phyloP scores from a whole-genome alignment of 2,797 vertebrate genomes.

The Syngnathus rostellatus region DNA sequence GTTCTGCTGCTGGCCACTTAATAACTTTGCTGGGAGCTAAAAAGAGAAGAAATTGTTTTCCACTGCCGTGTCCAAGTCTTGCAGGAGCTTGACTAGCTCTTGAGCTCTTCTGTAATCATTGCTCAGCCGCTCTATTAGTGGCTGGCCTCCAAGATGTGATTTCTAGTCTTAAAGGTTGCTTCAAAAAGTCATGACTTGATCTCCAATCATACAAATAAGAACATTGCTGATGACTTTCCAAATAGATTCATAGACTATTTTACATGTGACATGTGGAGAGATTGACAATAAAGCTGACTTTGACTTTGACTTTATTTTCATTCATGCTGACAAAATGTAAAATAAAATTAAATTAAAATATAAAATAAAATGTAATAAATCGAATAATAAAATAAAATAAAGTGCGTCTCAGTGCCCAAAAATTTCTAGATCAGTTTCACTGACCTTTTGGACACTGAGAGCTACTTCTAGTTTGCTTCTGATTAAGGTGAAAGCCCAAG shows the following conservation, averaged over 20 bases:
- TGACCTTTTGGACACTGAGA: no score
- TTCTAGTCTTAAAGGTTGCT: neutral
- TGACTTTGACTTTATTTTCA: no score
- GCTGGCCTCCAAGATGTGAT: neutral
- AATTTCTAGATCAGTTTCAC: no score
- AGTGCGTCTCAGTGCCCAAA: no score
- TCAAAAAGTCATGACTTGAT: neutral
- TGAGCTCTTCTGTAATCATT: conserved; percentile 38
- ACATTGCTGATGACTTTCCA: neutral
- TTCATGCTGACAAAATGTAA: no score
- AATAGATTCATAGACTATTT: neutral
- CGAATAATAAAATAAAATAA: no score
- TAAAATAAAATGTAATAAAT: no score
- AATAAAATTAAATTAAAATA: no score
- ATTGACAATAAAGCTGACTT: no score
- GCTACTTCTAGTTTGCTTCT: no score
- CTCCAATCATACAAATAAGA: neutral
- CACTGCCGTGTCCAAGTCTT: conserved; percentile 13
- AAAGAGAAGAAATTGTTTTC: conserved; percentile 11
- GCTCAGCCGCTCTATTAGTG: conserved; percentile 27
- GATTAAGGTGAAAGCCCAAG: no score
- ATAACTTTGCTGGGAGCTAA: neutral
- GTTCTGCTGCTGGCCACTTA: conserved; percentile 2
- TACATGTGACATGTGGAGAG: no score
- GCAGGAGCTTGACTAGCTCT: conserved; percentile 23